Evolutionary conservation across 2,113 vertebrate genomes (phyloP).

Genomic region (Dicentrarchus labrax): DNA sequence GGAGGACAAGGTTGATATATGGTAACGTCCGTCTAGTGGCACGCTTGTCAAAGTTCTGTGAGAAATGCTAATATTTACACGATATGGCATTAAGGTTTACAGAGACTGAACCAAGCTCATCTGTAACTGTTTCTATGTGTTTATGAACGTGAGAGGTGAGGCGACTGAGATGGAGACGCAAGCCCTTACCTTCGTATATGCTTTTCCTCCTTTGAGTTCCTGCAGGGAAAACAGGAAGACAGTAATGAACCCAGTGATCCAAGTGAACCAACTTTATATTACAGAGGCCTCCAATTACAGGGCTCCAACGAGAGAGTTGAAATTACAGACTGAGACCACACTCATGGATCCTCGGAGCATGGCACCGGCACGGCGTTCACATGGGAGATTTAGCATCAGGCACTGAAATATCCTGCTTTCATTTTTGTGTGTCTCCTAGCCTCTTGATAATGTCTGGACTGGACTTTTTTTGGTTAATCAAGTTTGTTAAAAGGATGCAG

Average conservation of each 20-base stretch:
- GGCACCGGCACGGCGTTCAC: neutral
- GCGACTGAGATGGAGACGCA: neutral
- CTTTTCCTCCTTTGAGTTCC: conserved; percentile 99
- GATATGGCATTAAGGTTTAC: neutral
- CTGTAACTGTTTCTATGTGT: conserved; percentile 18
- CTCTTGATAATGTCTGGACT: neutral
- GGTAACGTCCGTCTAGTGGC: neutral
- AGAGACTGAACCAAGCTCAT: neutral
- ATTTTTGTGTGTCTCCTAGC: neutral
- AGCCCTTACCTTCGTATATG: conserved; percentile 95
- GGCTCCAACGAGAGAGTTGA: neutral
- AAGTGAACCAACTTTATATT: conserved; percentile 42
- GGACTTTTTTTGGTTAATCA: no score
- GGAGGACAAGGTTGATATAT: neutral
- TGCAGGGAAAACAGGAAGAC: conserved; percentile 86
- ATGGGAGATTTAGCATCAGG: conserved; percentile 2
- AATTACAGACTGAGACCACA: conserved; percentile 54
- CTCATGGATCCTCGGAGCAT: neutral
- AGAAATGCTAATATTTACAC: conserved; percentile 61
- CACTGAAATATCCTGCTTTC: conserved; percentile 1
- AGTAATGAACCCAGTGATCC: conserved; percentile 40
- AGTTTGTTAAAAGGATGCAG: neutral
- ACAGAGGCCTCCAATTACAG: conserved; percentile 61
- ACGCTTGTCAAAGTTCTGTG: neutral
- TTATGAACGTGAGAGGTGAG: conserved; percentile 11